phyloP scores from a whole-genome alignment of 92 coral and sea anemone species.

The Zoanthus sociatus region DNA sequence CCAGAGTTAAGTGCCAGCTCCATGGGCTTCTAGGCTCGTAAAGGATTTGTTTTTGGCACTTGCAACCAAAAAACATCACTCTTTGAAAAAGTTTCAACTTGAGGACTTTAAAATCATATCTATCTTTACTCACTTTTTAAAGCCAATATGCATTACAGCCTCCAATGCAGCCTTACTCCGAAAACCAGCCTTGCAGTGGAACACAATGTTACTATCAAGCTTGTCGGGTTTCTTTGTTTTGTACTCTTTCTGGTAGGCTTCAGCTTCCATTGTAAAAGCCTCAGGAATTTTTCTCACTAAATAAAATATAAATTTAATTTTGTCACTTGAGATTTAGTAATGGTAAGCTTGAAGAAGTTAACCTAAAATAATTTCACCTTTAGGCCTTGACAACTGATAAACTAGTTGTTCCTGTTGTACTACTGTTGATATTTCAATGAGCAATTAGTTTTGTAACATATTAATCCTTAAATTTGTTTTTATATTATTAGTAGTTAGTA shows the following conservation, averaged over 20 bases:
- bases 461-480: no score
- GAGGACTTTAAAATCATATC: neutral
- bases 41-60: no score
- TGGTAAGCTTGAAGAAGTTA: neutral
- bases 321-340: neutral
- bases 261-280: conserved; percentile 64
- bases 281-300: conserved; percentile 67
- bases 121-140: conserved; percentile 52
- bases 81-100: no score
- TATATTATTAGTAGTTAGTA: no score
- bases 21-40: no score
- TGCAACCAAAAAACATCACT: no score
- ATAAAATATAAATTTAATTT: neutral
- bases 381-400: neutral
- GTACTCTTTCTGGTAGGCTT: conserved; percentile 59
- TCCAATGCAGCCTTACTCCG: conserved; percentile 69
- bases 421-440: no score
- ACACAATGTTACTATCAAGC: conserved; percentile 65
- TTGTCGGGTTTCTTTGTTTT: conserved; percentile 62
- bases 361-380: neutral
- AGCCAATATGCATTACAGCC: conserved; percentile 59
- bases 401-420: no score
- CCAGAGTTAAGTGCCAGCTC: no score
- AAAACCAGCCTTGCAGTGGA: conserved; percentile 76
- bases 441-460: no score